Base-by-base conservation (phyloP, 1,140 invertebrate species). In the Brachionus asplanchnoidis region DNA sequence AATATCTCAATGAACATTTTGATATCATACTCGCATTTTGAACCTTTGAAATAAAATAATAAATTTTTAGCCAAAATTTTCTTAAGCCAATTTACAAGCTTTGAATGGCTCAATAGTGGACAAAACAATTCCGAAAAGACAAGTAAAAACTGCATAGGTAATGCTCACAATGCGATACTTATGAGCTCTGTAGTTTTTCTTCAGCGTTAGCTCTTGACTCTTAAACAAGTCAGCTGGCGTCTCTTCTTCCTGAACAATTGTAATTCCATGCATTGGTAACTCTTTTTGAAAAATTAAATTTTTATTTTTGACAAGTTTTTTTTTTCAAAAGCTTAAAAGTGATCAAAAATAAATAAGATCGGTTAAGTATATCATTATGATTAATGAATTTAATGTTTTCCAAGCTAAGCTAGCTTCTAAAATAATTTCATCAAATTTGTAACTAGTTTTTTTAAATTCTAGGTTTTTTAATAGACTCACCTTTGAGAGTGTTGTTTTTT, bases 1-100 rank as follows among this genome's bases (percentile, higher is more conserved):
- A 84, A 70, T 46, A 68, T 65, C 36, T 84, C 82, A 26, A 84
- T 84, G 17, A 44, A 82, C n/a, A 82, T 82, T 40, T 82, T 82
- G 0, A 82, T 20, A 46, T 82, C 53, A 46, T 82, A 65, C 11
- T 82, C 79, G 26, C 79, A 82, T 68, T 60, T 65, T 44, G 26
- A 26, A 23, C 79, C 79, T 82, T 28, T 28, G 7, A 11, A 56
- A 60, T 11, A 80, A 50, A 23, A 50, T 28, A 65, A 60, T n/a
- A 56, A 36, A 11, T 17, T 0, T 23, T 12, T 20, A 12, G 28
- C 3, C 0, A 78, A 78, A 40, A n/a, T 42, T 42, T 75, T 42
- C 44, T 44, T 8, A 1, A 44, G 40, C 12, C 3, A 26, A 26
- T 50, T 32, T 82, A 82, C 79, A 82, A 20, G 79, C 53, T 65